Percentiles rank a stretch among this genome's conserved stretches.
phyloP scores from a whole-genome alignment of 2,888 invertebrate species.

The Pasiphila rectangulata region DNA sequence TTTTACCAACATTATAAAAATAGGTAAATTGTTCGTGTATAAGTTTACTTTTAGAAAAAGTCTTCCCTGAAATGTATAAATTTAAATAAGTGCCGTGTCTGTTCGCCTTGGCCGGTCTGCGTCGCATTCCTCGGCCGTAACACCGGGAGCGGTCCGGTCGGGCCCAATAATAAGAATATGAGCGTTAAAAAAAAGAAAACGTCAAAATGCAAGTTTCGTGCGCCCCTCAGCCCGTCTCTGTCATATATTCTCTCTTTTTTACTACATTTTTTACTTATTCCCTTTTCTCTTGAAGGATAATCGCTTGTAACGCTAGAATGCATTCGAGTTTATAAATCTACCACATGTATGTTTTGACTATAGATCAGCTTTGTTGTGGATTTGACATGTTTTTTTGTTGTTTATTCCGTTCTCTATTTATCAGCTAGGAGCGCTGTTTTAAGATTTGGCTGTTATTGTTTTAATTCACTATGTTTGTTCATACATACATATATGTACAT shows the following conservation, averaged over 20 bases:
- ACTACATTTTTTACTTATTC: slow-evolving; percentile 33
- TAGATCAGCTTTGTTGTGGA: slow-evolving; percentile 9
- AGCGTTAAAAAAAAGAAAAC: slow-evolving; percentile 73
- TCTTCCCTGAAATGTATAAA: background rate
- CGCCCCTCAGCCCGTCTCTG: slow-evolving; percentile 56
- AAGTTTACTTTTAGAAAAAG: background rate
- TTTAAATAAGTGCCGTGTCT: slow-evolving; percentile 53
- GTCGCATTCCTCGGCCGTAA: slow-evolving; percentile 77
- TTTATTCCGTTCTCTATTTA: background rate
- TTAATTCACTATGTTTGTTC: no score
- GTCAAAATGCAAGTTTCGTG: slow-evolving; percentile 66
- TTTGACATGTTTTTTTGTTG: slow-evolving; percentile 3
- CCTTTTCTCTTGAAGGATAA: slow-evolving; percentile 61
- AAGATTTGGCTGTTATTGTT: background rate
- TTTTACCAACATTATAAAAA: no score
- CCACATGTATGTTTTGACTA: slow-evolving; percentile 27
- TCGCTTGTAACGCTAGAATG: slow-evolving; percentile 73
- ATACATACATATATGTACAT: no score
- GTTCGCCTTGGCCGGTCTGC: slow-evolving; percentile 49
- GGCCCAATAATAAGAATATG: slow-evolving; percentile 77
- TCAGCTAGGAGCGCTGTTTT: background rate
- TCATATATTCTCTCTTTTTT: slow-evolving; percentile 51
- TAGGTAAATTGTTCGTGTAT: no score
- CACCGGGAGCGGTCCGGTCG: slow-evolving; percentile 78
- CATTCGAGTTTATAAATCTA: slow-evolving; percentile 60